Evolutionary conservation across 2,888 invertebrate genomes (phyloP), one percentile per base, ranked within the genome.

Genomic region (Ornithoptera priamus): DNA sequence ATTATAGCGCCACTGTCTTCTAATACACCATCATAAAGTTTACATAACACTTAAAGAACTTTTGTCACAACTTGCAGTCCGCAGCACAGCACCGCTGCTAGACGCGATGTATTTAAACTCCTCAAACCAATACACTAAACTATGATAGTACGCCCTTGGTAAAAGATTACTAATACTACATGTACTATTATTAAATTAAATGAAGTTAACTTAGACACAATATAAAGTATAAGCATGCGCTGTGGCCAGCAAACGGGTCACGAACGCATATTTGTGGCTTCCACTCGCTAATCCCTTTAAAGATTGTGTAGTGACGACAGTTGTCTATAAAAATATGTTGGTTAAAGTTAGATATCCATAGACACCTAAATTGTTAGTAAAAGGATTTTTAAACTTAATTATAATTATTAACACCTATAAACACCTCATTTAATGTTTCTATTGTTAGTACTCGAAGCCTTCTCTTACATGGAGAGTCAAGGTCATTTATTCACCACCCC

Each of bases 151-250:
- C 83, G 90, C 89, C 92, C 92, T 92, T 92, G 92, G 88, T 84
- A 85, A 86, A 85, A 89, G 90, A 91, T 91, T 90, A 90, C 86
- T 83, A 82, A 86, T 87, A 88, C 86, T 86, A 88, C 87, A 85
- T 84, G 84, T 84, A 84, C 84, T 86, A 85, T 92, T 92, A 92
- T 92, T 92, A 92, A 91, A 92, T 92, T 92, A 92, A 90, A 85
- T 85, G 84, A 88, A 86, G 87, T 87, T 85, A 86, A 87, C 86
- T 86, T 85, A 84, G 83, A 85, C 86, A 87, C 86, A 82, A 83
- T 80, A 84, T 84, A 78, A 83, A 82, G 77, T 81, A 82, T 85
- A 88, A 88, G 89, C 89, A 90, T 88, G 90, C 90, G 89, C 86
- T 80, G 83, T 85, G 79, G 84, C 81, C 80, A 77, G 81, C 88